Conservation (phyloP, 2,888 invertebrate genomes). For the Proisotoma minuta region DNA sequence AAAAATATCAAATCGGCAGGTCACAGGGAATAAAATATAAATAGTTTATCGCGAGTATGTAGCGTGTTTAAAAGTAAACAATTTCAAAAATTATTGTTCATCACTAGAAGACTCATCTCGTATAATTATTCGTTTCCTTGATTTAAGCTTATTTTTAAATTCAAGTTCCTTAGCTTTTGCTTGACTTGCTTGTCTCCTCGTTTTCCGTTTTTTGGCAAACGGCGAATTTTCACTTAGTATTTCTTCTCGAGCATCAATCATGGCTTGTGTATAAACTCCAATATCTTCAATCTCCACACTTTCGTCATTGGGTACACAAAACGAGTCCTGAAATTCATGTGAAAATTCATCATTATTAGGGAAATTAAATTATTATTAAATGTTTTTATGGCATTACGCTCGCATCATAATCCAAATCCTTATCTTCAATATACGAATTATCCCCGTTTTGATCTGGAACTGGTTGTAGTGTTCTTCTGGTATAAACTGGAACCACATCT, state of each 20-base stretch:
- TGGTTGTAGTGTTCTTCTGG: slow-evolving; percentile 7
- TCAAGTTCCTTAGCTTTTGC: background rate
- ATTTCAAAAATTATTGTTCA: too few species aligned
- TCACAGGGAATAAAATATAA: too few species aligned
- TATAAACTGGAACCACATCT: slow-evolving; percentile 26
- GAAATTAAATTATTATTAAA: background rate
- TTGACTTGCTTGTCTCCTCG: slow-evolving; percentile 15
- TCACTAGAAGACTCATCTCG: background rate
- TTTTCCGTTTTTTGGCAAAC: slow-evolving; percentile 6
- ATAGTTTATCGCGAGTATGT: too few species aligned
- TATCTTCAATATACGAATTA: background rate
- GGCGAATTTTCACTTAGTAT: slow-evolving; percentile 13
- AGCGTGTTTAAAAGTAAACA: too few species aligned
- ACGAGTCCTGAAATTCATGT: slow-evolving; percentile 57
- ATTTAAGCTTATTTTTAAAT: background rate
- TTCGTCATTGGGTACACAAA: slow-evolving; percentile 62
- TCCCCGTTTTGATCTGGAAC: background rate
- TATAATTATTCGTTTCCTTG: background rate
- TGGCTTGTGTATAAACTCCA: slow-evolving; percentile 44
- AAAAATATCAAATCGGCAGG: too few species aligned
- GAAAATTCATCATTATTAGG: background rate
- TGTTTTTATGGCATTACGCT: background rate
- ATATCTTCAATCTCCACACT: slow-evolving; percentile 47
- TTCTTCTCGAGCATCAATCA: slow-evolving; percentile 37
- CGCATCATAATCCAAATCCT: slow-evolving; percentile 4